phyloP scores from a whole-genome alignment of 2,888 invertebrate genomes.

The Choristoneura rosaceana region DNA sequence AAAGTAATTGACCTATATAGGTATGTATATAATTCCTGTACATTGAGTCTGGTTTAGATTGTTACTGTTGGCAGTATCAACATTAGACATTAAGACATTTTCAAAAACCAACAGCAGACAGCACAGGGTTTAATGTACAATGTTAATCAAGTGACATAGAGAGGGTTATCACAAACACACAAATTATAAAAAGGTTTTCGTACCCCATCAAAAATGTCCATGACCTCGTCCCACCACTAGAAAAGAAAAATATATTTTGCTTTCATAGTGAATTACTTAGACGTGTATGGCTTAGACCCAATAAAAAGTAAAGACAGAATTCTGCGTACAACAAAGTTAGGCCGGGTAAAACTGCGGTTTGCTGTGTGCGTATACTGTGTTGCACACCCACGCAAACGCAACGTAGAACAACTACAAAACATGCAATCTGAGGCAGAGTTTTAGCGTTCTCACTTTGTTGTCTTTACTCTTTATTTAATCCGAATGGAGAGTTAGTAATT shows the following conservation, averaged over 20 bases:
- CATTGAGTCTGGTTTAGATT: neutral
- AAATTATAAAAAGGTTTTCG: slow-evolving; percentile 83
- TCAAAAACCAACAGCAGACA: slow-evolving; percentile 38
- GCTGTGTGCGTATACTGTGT: too few species aligned
- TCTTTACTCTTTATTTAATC: too few species aligned
- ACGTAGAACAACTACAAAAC: too few species aligned
- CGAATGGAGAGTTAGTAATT: slow-evolving; percentile 30
- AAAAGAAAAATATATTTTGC: slow-evolving; percentile 87
- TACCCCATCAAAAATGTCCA: slow-evolving; percentile 98
- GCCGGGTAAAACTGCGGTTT: too few species aligned
- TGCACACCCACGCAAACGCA: too few species aligned
- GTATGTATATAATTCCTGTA: neutral
- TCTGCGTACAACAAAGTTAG: too few species aligned
- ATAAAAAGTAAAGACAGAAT: too few species aligned
- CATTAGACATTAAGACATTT: slow-evolving; percentile 23
- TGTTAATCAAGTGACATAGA: slow-evolving; percentile 46
- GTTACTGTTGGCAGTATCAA: slow-evolving; percentile 3
- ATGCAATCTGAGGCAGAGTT: too few species aligned
- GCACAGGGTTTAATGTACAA: slow-evolving; percentile 41
- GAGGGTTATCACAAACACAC: slow-evolving; percentile 67
- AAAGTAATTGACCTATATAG: neutral
- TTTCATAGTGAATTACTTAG: slow-evolving; percentile 38
- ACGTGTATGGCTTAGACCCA: slow-evolving; percentile 4
- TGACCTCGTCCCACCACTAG: slow-evolving; percentile 98
- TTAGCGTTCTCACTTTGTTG: too few species aligned